Base-by-base conservation (phyloP, 2,888 invertebrate species). In the Sinohyriopsis cumingii region DNA sequence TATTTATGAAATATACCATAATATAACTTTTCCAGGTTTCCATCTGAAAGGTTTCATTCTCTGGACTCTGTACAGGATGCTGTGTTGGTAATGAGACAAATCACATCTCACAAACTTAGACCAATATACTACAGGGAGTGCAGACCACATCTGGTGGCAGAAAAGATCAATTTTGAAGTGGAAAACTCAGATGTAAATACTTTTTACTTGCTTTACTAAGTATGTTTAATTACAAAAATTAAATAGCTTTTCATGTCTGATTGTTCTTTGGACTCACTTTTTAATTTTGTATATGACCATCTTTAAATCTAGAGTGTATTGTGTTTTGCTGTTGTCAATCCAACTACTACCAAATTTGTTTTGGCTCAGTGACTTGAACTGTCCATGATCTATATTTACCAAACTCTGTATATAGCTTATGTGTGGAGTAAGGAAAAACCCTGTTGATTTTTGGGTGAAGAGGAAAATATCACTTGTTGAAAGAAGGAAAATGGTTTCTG, bases 101-200 rank as follows among this genome's bases (percentile, higher is more conserved):
- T 97, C 86, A 95, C 95, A 5, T 94, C 93, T 69, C 95, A 96
- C 86, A 97, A 97, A 88, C 93, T 94, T 80, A 94, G 93, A 69
- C 90, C 92, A 18, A 90, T 97, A 4, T 92, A 93, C 74, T 94
- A 94, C 82, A 93, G 96, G 85, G 95, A 95, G 87, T 93, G 93
- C 82, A 93, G 98, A 69, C 93, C 97, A 0, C 94, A 97, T 90
- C 89, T 99, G 79, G 91, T 96, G 78, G 95, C 95, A 0, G 98
- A 99, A 89, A 91, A 93, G 73, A 91, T 95, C 12, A 93, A 94
- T 81, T 96, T 93, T 80, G 86, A 84, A 65, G 73, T 89, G 5
- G 75, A 85, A 55, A 66, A 69, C 59, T 68, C 71, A 22, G 73
- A 80, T 68, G 82, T 83, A 70, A 54, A 67, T 68, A 33, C 19